phyloP scores from a whole-genome alignment of 1,140 invertebrate species.

The Neodiprion pinetum region DNA sequence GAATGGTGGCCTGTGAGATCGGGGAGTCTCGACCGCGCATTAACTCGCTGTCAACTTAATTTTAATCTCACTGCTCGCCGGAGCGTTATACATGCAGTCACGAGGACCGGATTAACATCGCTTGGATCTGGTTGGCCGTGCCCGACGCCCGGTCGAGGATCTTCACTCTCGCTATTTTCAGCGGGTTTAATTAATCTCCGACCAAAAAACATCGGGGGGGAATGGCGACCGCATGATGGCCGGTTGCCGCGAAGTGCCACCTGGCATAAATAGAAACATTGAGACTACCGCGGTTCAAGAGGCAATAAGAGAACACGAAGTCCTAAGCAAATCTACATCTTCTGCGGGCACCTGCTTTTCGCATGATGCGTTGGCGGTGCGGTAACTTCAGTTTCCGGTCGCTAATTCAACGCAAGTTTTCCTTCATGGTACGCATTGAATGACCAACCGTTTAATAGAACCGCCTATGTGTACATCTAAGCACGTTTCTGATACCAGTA shows the following conservation, averaged over 20 bases:
- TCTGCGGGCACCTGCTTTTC: slow-evolving; percentile 42
- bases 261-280: slow-evolving; percentile 55
- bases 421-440: too few species aligned
- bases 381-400: too few species aligned
- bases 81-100: neutral
- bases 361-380: too few species aligned
- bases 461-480: too few species aligned
- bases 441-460: too few species aligned
- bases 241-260: slow-evolving; percentile 31
- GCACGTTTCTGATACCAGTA: too few species aligned
- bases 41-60: slow-evolving; percentile 19
- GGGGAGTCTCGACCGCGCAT: slow-evolving; percentile 29
- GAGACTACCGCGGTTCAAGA: slow-evolving; percentile 22
- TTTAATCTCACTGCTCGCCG: slow-evolving; percentile 23
- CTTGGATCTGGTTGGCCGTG: slow-evolving; percentile 21
- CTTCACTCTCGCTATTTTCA: slow-evolving; percentile 47
- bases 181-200: slow-evolving; percentile 56
- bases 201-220: slow-evolving; percentile 50
- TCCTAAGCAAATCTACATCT: too few species aligned
- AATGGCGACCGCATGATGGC: slow-evolving; percentile 39
- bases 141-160: slow-evolving; percentile 5
- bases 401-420: too few species aligned
- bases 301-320: slow-evolving; percentile 11
- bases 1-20: neutral
- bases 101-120: slow-evolving; percentile 39